Percentiles rank a stretch among this genome's conserved stretches.
These are phyloP conservation scores for Cololabis saira DNA, from an alignment of 2,113 vertebrate species.

Conservation along the genomic window DNA sequence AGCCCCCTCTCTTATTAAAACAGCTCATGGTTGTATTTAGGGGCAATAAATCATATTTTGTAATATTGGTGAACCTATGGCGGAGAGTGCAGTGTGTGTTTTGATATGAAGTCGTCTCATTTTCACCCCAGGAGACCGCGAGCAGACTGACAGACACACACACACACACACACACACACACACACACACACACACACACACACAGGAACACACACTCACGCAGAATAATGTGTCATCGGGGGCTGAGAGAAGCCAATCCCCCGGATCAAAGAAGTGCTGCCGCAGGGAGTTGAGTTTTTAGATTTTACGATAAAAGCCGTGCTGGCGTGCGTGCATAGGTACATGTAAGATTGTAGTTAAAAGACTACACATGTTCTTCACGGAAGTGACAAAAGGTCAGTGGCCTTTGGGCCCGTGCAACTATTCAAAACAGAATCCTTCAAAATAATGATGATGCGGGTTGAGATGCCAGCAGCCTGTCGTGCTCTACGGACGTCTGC, in stretches of 20 bases:
- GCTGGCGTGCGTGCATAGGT: slow-evolving; percentile 3
- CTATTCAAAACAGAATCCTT: neutral
- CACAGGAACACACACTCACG: slow-evolving; percentile 4
- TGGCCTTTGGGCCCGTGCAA: neutral
- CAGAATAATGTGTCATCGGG: slow-evolving; percentile 50
- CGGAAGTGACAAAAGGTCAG: neutral
- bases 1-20: slow-evolving; percentile 76
- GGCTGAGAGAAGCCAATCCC: slow-evolving; percentile 51
- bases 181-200: slow-evolving; percentile 10
- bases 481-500: neutral
- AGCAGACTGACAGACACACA: slow-evolving; percentile 27
- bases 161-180: slow-evolving; percentile 13
- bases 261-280: slow-evolving; percentile 72
- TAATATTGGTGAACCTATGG: slow-evolving; percentile 66
- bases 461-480: neutral
- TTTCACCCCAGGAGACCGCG: slow-evolving; percentile 64
- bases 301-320: slow-evolving; percentile 27
- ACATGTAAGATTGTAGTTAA: slow-evolving; percentile 3
- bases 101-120: slow-evolving; percentile 70
- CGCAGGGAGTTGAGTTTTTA: slow-evolving; percentile 45
- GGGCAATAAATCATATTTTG: slow-evolving; percentile 77
- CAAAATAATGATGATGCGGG: neutral
- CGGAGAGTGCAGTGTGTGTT: slow-evolving; percentile 28
- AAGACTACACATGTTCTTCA: slow-evolving; percentile 13
- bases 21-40: slow-evolving; percentile 66